Conservation (phyloP, 2,888 invertebrate genomes). For the Lepidochrysops patricia region DNA sequence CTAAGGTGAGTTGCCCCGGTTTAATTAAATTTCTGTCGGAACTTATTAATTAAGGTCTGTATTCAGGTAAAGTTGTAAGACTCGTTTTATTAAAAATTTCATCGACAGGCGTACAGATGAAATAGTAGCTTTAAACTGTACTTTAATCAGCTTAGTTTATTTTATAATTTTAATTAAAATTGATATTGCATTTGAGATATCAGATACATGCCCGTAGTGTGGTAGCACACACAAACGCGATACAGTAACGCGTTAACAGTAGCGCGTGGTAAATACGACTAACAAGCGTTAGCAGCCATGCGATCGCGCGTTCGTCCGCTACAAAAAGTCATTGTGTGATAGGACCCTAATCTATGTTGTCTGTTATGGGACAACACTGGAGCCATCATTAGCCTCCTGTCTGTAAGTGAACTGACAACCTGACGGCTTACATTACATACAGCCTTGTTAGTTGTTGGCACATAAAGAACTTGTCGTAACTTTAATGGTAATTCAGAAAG, state of each 20-base stretch:
- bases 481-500: background rate
- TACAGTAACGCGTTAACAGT: no score
- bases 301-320: no score
- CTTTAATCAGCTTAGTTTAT: background rate
- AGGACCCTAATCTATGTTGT: no score
- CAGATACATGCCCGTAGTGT: no score
- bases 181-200: background rate
- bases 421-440: background rate
- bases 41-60: slow-evolving; percentile 4
- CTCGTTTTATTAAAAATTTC: background rate
- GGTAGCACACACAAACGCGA: no score
- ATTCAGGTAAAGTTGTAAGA: background rate
- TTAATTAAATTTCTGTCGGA: background rate
- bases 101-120: background rate
- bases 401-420: background rate
- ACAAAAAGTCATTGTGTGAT: no score
- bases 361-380: background rate
- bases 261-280: no score
- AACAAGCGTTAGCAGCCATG: no score
- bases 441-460: background rate
- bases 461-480: background rate
- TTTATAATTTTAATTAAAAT: background rate
- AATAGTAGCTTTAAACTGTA: background rate
- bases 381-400: background rate
- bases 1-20: background rate